phyloP scores from a whole-genome alignment of 2,113 vertebrate genomes.

The Odontesthes bonariensis region DNA sequence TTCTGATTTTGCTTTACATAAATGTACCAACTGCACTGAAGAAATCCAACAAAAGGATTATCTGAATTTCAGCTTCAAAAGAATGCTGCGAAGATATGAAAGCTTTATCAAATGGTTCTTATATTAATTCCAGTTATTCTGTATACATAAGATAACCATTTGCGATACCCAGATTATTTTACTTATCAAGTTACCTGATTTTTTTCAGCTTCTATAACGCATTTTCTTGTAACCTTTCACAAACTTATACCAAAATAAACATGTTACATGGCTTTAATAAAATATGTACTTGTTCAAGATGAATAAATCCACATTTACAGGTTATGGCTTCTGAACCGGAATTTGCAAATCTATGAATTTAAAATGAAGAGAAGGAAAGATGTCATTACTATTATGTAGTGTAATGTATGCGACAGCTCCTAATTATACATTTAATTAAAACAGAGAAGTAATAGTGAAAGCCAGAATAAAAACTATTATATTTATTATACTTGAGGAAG shows the following conservation, averaged over 20 bases:
- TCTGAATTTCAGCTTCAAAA: slow-evolving; percentile 1
- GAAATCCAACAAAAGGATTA: slow-evolving; percentile 4
- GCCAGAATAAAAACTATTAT: not conserved
- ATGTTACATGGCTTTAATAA: not conserved
- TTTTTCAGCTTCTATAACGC: not conserved
- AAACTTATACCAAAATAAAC: not conserved
- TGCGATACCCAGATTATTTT: not conserved
- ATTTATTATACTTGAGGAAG: not conserved
- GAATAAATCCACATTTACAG: not conserved
- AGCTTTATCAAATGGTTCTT: not conserved
- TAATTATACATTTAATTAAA: not conserved
- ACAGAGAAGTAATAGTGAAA: not conserved
- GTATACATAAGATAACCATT: not conserved
- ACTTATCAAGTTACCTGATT: not conserved
- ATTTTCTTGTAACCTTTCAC: slow-evolving; percentile 2
- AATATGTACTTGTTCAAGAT: not conserved
- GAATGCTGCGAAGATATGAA: slow-evolving; percentile 20
- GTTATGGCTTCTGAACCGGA: not conserved
- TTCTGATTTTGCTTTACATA: slow-evolving; percentile 18
- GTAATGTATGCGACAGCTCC: not conserved
- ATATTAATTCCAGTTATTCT: not conserved
- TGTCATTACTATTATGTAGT: not conserved
- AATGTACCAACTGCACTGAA: not conserved
- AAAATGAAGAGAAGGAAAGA: not conserved
- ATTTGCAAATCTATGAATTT: not conserved